Conservation (phyloP, 2,113 vertebrate species). For the Mesoclemmys tuberculata region DNA sequence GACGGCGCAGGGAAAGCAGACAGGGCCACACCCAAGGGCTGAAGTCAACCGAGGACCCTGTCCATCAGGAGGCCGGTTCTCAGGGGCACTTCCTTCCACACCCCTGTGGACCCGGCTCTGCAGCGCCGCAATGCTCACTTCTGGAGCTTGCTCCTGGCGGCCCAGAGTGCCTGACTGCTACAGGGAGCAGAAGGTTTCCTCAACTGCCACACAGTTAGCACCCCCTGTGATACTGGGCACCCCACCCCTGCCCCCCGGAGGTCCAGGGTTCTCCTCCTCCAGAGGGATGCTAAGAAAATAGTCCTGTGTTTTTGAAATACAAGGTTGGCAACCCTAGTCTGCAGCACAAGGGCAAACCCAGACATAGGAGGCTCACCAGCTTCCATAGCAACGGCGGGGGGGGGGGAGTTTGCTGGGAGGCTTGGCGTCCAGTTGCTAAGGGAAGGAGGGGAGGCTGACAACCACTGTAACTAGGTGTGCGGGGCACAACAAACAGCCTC, state of each 20-base stretch:
- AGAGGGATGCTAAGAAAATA: not conserved
- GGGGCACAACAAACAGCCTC: not conserved
- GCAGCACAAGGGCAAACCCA: no score
- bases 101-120: not conserved
- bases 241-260: rapidly evolving
- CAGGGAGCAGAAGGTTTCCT: not conserved
- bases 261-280: not conserved
- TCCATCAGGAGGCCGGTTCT: not conserved
- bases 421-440: not conserved
- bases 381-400: slow-evolving; percentile 50
- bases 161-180: not conserved
- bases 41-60: not conserved
- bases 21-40: not conserved
- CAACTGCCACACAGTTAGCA: not conserved
- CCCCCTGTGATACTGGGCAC: not conserved
- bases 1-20: no score
- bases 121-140: no score
- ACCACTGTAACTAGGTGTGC: not conserved
- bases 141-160: no score
- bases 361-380: not conserved
- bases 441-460: not conserved
- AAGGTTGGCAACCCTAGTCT: not conserved
- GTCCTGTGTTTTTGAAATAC: not conserved
- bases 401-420: not conserved
- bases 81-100: not conserved